phyloP scores from a whole-genome alignment of 2,797 vertebrate genomes.

The Orestias chungarensis region DNA sequence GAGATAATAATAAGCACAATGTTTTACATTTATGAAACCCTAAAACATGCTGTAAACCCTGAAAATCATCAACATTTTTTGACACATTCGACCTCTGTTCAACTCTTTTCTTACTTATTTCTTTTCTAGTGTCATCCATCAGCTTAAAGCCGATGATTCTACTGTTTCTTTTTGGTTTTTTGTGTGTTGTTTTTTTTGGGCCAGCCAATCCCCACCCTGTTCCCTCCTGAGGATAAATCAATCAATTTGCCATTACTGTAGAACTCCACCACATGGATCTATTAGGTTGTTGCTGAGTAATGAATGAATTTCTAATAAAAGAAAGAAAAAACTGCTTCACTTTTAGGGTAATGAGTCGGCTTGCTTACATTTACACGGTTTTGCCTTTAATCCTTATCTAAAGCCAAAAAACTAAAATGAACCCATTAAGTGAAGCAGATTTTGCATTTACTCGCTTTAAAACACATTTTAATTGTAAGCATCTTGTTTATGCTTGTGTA shows the following conservation, averaged over 20 bases:
- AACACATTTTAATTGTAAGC: neutral
- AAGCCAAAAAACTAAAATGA: conserved; percentile 8
- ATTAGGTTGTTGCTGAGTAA: conserved; percentile 79
- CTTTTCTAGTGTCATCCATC: conserved; percentile 55
- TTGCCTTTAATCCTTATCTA: conserved; percentile 16
- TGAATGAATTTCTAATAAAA: conserved; percentile 69
- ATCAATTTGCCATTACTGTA: conserved; percentile 80
- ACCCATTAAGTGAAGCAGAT: neutral
- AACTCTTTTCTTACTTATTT: conserved; percentile 39
- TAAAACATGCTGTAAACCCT: conserved; percentile 20
- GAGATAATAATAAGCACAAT: too few relatives aligned
- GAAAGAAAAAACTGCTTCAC: conserved; percentile 31
- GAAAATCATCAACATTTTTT: conserved; percentile 57
- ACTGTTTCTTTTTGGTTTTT: conserved; percentile 52
- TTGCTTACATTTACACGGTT: conserved; percentile 22
- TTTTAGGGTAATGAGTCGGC: conserved; percentile 21
- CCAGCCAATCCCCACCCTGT: conserved; percentile 53
- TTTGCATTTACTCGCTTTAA: neutral
- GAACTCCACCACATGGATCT: conserved; percentile 74
- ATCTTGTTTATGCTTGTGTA: neutral
- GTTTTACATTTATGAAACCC: conserved; percentile 19
- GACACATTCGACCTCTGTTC: conserved; percentile 49
- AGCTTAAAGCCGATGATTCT: conserved; percentile 59
- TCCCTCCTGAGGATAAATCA: conserved; percentile 68
- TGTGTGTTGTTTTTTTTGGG: too few relatives aligned